Evolutionary conservation across 2,113 vertebrate genomes (phyloP).

Genomic region (Ivindomyrus marchei): DNA sequence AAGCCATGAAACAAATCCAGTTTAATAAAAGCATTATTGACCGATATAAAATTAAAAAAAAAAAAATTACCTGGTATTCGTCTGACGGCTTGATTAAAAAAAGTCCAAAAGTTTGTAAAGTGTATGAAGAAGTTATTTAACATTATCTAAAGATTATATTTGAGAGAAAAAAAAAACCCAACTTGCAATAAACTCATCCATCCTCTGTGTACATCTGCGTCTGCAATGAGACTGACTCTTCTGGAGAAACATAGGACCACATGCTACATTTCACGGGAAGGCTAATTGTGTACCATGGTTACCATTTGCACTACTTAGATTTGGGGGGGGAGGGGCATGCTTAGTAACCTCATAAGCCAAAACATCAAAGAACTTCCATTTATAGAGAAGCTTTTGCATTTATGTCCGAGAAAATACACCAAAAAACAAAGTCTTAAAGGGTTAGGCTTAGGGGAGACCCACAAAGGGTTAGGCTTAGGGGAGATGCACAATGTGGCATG

Average conservation of each 20-base stretch:
- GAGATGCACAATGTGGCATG: background rate
- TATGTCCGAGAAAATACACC: background rate
- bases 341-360: background rate
- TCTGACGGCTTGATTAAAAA: conserved; percentile 73
- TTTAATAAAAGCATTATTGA: conserved; percentile 44
- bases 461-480: background rate
- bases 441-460: background rate
- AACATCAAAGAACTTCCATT: background rate
- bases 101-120: conserved; percentile 60
- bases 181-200: background rate
- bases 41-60: conserved; percentile 15
- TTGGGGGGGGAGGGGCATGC: background rate
- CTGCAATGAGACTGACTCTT: background rate
- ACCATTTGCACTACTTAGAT: background rate
- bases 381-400: background rate
- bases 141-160: conserved; percentile 31
- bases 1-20: conserved; percentile 78
- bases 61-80: conserved; percentile 66
- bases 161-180: background rate
- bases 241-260: background rate
- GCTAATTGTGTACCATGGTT: background rate
- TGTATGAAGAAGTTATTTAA: conserved; percentile 32
- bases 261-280: background rate
- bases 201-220: background rate
- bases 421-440: background rate